Evolutionary conservation across 2,113 vertebrate genomes (phyloP), one percentile per base, ranked within the genome.

Genomic region (Melanotaenia duboulayi): DNA sequence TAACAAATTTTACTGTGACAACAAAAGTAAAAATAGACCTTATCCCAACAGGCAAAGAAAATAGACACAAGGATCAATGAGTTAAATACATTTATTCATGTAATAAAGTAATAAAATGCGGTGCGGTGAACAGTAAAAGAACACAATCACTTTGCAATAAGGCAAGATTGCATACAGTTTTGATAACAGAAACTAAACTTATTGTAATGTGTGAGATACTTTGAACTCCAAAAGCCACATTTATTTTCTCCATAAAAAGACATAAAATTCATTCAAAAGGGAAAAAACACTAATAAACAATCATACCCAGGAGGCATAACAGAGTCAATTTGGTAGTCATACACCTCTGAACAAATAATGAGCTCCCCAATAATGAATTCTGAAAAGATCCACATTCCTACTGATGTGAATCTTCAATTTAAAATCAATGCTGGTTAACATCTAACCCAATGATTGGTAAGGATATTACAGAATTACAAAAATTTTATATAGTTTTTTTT

Each of bases 341-440:
- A 69, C 67, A 76, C 78, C 76, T 75, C 46, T 90, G 69, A 86
- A 67, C 81, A 87, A 74, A 69, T 79, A 84, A 87, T 70, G 54
- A 75, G 20, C 57, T 87, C 37, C 23, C 19, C 54, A 59, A 59
- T 69, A 81, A 76, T 80, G 56, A 75, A 74, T 85, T 74, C 25
- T 61, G 65, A 78, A 80, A 71, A 37, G 48, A 82, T 62, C 50
- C 55, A 74, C 64, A 65, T 65, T 82, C 39, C 63, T 72, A 40
- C 74, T 59, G 59, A 72, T 74, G 68, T 74, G 68, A 78, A 71
- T 72, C 62, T 62, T 3, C 57, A 46, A 74, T 80, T 40, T 77
- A 50, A 71, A 82, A 78, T 81, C 63, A 25, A 44, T 35, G n/a
- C 51, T 51, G 39, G 67, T 72, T 51, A 44, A 40, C 16, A 69